Conservation (phyloP, 2,888 invertebrate species). For the Elysia crispata region DNA sequence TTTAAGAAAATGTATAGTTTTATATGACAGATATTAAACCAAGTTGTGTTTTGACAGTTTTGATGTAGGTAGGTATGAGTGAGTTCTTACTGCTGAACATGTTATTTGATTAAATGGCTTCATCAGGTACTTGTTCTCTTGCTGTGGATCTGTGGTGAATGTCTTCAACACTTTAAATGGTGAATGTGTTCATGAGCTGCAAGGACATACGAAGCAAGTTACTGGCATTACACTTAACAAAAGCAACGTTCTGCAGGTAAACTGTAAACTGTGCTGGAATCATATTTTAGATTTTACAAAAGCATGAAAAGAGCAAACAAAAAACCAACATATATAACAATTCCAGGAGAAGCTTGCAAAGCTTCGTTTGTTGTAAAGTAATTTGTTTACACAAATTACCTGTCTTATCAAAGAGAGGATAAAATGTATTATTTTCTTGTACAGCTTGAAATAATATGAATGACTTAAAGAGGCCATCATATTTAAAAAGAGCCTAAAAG, state of each 20-base stretch:
- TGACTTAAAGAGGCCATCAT: too few species aligned
- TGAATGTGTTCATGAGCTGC: slow-evolving; percentile 81
- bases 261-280: neutral
- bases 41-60: too few species aligned
- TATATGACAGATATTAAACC: too few species aligned
- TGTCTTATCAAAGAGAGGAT: neutral
- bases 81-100: too few species aligned
- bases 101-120: neutral
- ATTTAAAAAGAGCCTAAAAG: too few species aligned
- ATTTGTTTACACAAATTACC: neutral
- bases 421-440: too few species aligned
- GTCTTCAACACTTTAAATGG: slow-evolving; percentile 84
- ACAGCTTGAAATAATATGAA: too few species aligned
- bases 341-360: neutral
- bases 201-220: slow-evolving; percentile 78
- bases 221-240: slow-evolving; percentile 70
- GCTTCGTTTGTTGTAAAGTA: neutral
- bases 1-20: too few species aligned
- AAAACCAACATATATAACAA: too few species aligned
- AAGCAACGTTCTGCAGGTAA: slow-evolving; percentile 71
- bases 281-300: too few species aligned
- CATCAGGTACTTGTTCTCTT: slow-evolving; percentile 82
- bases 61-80: too few species aligned
- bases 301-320: too few species aligned
- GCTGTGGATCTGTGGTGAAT: slow-evolving; percentile 81